Base-by-base conservation (phyloP, 2,797 vertebrate species). In the Falco concolor region DNA sequence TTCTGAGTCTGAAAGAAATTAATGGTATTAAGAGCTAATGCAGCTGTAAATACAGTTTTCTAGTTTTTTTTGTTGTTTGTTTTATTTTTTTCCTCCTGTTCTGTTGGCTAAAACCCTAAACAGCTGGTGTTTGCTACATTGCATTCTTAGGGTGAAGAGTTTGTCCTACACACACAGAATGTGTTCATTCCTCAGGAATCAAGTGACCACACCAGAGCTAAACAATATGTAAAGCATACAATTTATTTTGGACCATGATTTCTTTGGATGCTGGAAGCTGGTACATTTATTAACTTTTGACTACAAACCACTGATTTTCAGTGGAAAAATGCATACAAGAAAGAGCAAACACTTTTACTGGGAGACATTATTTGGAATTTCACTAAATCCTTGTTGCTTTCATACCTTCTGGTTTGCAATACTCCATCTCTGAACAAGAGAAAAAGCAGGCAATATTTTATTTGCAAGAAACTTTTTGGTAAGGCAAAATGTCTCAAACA, bases 91-190 rank as follows among this genome's bases (percentile, higher is more conserved):
- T 27, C 61, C 87, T 87, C 77, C 70, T 87, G 49, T 84, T 97
- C 80, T 91, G 47, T 69, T 97, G 96, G 96, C 95, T 94, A 90
- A 94, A 97, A 30, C 72, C 6, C 30, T 81, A 21, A 73, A 76
- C 98, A 98, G 97, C 98, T 98, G 97, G 96, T 97, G 95, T 95
- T 97, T 97, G 91, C 97, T 97, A 72, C 89, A 94, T 84, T 87
- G 93, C 89, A 83, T 97, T 97, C 91, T 94, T 90, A 94, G 64
- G 96, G 97, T 97, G 97, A 98, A 97, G 96, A 97, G 92, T 97
- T 98, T 95, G 78, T 94, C 80, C 91, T 97, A 59, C 87, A 94
- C 59, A 83, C 64, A 83, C 19, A 88, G 85, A 86, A 87, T 87
- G 93, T 93, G 95, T 94, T 98, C 97, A 98, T 97, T 93, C 81